A percentile compares a stretch with the other conserved stretches of the same genome.
phyloP scores from a whole-genome alignment of 2,888 invertebrate species.

The Lasius platythorax region DNA sequence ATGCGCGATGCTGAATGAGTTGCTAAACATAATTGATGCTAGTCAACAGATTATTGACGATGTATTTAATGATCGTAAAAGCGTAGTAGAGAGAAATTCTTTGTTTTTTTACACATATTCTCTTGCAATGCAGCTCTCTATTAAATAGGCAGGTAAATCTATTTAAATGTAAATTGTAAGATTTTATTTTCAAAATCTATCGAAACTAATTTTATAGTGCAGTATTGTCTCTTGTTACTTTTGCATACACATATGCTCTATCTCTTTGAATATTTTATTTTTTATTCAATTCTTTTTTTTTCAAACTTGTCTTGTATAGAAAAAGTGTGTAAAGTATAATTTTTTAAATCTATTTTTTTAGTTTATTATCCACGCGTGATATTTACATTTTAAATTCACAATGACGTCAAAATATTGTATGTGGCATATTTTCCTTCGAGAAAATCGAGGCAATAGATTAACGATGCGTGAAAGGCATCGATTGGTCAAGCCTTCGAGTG shows the following conservation, averaged over 20 bases:
- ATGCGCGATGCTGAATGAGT: slow-evolving; percentile 6
- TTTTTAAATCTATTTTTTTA: not conserved
- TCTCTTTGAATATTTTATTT: not conserved
- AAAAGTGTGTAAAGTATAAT: not conserved
- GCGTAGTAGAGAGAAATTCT: not conserved
- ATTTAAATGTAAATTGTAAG: slow-evolving; percentile 20
- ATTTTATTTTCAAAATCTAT: not conserved
- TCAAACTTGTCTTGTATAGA: not conserved
- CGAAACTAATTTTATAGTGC: not conserved
- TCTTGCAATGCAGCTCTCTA: not conserved
- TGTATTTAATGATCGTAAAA: not conserved
- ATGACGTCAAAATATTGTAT: not conserved
- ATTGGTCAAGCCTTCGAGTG: slow-evolving; percentile 52
- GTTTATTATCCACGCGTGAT: not conserved
- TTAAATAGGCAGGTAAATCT: not conserved
- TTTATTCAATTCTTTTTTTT: slow-evolving; percentile 3
- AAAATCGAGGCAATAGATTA: slow-evolving; percentile 54
- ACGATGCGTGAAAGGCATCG: slow-evolving; percentile 58
- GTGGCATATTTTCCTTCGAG: slow-evolving; percentile 25
- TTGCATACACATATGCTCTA: not conserved
- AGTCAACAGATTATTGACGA: not conserved
- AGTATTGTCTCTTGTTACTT: not conserved
- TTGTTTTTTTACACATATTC: not conserved
- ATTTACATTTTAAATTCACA: not conserved
- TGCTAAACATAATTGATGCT: slow-evolving; percentile 2